Base-by-base conservation (phyloP, 2,888 invertebrate species). In the Allolobophora icterica region DNA sequence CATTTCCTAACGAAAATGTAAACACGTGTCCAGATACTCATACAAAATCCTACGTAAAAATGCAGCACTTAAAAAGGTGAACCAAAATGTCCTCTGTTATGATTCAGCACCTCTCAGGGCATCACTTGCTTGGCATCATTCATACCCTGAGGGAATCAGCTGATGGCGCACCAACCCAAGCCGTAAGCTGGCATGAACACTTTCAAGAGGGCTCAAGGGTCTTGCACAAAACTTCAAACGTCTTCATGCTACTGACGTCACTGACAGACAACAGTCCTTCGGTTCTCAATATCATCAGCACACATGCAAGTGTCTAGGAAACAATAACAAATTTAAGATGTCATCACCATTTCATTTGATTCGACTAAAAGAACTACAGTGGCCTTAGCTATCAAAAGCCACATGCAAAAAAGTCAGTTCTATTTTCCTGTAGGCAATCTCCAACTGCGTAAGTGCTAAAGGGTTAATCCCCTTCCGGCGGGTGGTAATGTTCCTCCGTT, bases 401-500 rank as follows among this genome's bases (percentile, higher is more conserved):
- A 71, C 71, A n/a, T n/a, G 71, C 71, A 71, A 71, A 71, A 1
- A 3, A 71, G 71, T 71, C 30, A 1, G 17, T 30, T 0, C 8
- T 71, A 71, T n/a, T n/a, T n/a, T 71, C 71, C 71, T 17, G 17
- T 11, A 71, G 30, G 71, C n/a, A n/a, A 71, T 71, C 71, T 71
- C 71, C 71, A 71, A 71, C 71, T n/a, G 71, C 30, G n/a, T n/a
- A 71, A 4, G 71, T 71, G 30, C 30, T 11, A 71, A 71, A 71
- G 71, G 38, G 19, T 38, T 87, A 87, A 87, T 87, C 87, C 21
- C 35, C 87, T 24, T 87, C 87, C 8, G 87, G 38, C 17, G 87
- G 87, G 15, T 42, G 35, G 35, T 90, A 87, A 8, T 87, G 87
- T 19, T 83, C 97, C 92, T 95, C 95, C 84, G 94, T 93, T 35